These are phyloP conservation scores for Yponomeuta evonymella DNA, from an alignment of 2,888 invertebrate species.

Conservation along the genomic window DNA sequence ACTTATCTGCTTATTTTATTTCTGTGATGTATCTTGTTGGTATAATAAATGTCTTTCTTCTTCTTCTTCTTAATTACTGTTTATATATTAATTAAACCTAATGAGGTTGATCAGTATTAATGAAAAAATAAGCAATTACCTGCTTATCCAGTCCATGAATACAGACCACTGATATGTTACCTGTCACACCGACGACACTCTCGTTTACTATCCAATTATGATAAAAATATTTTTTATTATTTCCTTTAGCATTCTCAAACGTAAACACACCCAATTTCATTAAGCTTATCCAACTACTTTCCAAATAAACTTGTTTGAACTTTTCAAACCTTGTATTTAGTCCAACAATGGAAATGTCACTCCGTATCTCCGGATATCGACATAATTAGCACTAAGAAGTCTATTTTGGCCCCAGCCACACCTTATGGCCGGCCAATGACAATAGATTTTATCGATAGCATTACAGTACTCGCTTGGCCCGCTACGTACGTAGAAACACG, in stretches of 20 bases:
- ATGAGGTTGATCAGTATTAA: too few species aligned
- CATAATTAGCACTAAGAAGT: conserved; percentile 37
- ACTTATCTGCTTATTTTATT: too few species aligned
- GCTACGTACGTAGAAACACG: conserved; percentile 7
- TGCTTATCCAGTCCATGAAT: too few species aligned
- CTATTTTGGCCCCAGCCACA: conserved; percentile 16
- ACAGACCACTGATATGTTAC: too few species aligned
- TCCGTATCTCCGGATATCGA: conserved; percentile 36
- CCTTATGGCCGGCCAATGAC: conserved; percentile 3
- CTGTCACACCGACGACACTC: too few species aligned
- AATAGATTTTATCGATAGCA: conserved; percentile 9
- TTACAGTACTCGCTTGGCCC: not conserved
- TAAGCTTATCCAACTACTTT: not conserved
- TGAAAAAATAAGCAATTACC: too few species aligned
- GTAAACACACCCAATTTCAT: not conserved
- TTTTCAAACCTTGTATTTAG: conserved; percentile 13
- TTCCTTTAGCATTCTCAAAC: not conserved
- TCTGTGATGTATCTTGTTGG: too few species aligned
- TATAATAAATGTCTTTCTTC: too few species aligned
- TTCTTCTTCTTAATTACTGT: too few species aligned
- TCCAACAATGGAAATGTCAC: conserved; percentile 35
- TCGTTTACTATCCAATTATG: too few species aligned
- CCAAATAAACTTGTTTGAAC: conserved; percentile 13
- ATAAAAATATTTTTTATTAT: not conserved
- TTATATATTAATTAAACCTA: too few species aligned